Conservation (phyloP, 2,797 vertebrate species). For the Echiichthys vipera region DNA sequence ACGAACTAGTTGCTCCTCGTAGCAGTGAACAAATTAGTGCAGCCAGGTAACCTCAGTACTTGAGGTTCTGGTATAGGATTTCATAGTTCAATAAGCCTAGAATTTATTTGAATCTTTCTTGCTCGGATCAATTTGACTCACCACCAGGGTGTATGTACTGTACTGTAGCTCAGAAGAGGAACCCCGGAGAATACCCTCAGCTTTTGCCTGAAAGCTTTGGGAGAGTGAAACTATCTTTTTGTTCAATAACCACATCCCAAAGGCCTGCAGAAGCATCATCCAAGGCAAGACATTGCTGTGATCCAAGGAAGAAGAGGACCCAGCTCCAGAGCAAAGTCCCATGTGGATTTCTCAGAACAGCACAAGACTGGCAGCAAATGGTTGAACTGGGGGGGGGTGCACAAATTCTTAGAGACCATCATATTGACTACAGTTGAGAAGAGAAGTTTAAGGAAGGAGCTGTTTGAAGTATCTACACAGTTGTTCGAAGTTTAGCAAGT, state of each 20-base stretch:
- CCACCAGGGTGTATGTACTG: slow-evolving; percentile 22
- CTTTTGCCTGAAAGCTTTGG: slow-evolving; percentile 36
- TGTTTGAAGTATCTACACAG: slow-evolving; percentile 2
- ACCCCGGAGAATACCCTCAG: slow-evolving; percentile 53
- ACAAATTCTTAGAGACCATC: slow-evolving; percentile 7
- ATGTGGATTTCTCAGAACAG: slow-evolving; percentile 24
- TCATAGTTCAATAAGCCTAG: slow-evolving; percentile 65
- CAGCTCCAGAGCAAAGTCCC: slow-evolving; percentile 21
- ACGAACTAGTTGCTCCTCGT: slow-evolving; percentile 23
- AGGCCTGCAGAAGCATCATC: slow-evolving; percentile 46
- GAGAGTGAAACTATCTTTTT: slow-evolving; percentile 37
- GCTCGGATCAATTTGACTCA: slow-evolving; percentile 65
- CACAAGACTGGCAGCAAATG: background rate
- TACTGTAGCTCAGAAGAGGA: slow-evolving; percentile 27
- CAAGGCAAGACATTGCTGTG: slow-evolving; percentile 33
- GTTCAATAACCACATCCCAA: slow-evolving; percentile 54
- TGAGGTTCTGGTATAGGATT: slow-evolving; percentile 53
- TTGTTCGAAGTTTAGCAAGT: slow-evolving; percentile 17
- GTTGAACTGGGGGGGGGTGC: background rate
- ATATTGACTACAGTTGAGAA: slow-evolving; percentile 36
- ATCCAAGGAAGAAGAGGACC: slow-evolving; percentile 45
- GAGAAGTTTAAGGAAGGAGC: slow-evolving; percentile 4
- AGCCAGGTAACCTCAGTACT: slow-evolving; percentile 45
- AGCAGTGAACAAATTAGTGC: slow-evolving; percentile 49
- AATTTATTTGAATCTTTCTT: slow-evolving; percentile 51